Percentiles rank a stretch among this genome's conserved stretches.
phyloP scores from a whole-genome alignment of 2,113 vertebrate genomes.

The Amphiprion percula region DNA sequence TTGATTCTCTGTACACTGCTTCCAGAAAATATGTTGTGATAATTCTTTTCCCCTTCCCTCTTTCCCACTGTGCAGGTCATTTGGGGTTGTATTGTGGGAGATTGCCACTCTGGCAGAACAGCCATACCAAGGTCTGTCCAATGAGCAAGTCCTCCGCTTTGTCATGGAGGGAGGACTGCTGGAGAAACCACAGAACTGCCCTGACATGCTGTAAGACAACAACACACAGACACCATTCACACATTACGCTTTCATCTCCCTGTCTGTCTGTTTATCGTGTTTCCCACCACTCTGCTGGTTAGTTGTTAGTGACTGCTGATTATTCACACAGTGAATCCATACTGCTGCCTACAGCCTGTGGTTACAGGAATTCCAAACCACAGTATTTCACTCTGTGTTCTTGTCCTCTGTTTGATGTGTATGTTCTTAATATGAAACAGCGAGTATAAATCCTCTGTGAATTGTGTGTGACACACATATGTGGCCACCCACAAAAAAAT shows the following conservation, averaged over 20 bases:
- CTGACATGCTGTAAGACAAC: constrained; percentile 94
- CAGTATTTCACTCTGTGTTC: constrained; percentile 7
- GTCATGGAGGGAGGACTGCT: constrained; percentile 98
- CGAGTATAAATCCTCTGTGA: constrained; percentile 37
- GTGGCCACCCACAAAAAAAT: constrained; percentile 24
- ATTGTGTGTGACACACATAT: constrained; percentile 29
- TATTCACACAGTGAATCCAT: constrained; percentile 5
- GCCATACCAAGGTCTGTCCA: constrained; percentile 98
- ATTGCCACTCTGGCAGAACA: constrained; percentile 96
- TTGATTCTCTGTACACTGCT: neutral
- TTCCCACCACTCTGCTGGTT: constrained; percentile 8
- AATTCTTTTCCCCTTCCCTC: neutral
- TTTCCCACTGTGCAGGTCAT: constrained; percentile 87
- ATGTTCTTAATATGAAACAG: constrained; percentile 50
- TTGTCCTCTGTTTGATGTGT: constrained; percentile 7
- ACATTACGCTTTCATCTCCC: neutral
- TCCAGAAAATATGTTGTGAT: constrained; percentile 13
- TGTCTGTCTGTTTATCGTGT: neutral
- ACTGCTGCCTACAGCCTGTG: neutral
- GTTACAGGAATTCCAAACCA: neutral
- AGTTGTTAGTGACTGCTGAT: neutral
- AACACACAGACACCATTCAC: constrained; percentile 5
- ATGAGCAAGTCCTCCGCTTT: constrained; percentile 98
- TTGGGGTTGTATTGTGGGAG: constrained; percentile 98
- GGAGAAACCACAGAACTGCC: constrained; percentile 97